Evolutionary conservation across 2,797 vertebrate species (phyloP).

Genomic region (Brachyrhaphis roseni): DNA sequence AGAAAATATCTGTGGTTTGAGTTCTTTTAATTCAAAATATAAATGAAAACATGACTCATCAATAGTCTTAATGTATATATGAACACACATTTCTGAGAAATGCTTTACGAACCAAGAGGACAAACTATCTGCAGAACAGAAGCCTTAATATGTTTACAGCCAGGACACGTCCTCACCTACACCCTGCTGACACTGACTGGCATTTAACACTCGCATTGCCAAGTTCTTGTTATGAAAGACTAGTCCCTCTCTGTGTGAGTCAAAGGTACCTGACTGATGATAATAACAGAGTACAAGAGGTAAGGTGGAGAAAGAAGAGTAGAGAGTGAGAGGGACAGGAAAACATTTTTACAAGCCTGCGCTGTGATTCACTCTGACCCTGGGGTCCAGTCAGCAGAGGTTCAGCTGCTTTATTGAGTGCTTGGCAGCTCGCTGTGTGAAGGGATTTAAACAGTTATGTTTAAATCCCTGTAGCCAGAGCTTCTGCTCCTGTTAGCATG

Average conservation of each 20-base stretch:
- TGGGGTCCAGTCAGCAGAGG: constrained; percentile 46
- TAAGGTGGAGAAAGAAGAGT: constrained; percentile 25
- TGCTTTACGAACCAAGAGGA: constrained; percentile 2
- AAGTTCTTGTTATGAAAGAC: constrained; percentile 29
- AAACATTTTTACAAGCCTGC: constrained; percentile 56
- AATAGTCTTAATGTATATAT: neutral
- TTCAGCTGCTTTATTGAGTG: constrained; percentile 58
- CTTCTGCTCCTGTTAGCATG: constrained; percentile 21
- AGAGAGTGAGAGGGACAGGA: constrained; percentile 44
- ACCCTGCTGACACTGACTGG: constrained; percentile 10
- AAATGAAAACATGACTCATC: neutral
- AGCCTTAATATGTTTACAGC: constrained; percentile 11
- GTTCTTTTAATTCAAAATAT: neutral
- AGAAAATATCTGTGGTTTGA: neutral
- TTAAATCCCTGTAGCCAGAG: constrained; percentile 25
- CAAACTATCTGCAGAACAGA: constrained; percentile 8
- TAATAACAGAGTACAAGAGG: constrained; percentile 58
- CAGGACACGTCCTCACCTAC: constrained; percentile 13
- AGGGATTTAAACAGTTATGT: constrained; percentile 42
- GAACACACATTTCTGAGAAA: neutral
- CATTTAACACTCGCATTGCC: constrained; percentile 12
- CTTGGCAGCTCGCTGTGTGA: constrained; percentile 37
- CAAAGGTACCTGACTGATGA: constrained; percentile 56
- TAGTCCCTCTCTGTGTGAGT: constrained; percentile 34
- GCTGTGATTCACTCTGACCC: constrained; percentile 62